phyloP scores from a whole-genome alignment of 2,113 vertebrate genomes.

The Gambusia holbrooki region DNA sequence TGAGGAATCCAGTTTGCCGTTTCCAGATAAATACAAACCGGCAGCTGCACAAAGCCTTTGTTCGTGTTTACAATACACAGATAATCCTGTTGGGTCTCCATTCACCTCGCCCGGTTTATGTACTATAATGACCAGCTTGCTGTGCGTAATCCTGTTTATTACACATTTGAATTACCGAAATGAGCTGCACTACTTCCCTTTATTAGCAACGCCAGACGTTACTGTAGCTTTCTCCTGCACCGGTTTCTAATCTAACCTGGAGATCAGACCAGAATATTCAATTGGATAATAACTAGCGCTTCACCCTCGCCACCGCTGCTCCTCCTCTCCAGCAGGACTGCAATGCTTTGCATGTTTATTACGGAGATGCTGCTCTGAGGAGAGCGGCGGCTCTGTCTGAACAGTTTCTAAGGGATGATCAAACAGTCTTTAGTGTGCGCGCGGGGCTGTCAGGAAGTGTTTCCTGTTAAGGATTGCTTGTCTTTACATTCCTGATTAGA shows the following conservation, averaged over 20 bases:
- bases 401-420: neutral
- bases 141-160: slow-evolving; percentile 51
- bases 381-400: neutral
- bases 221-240: neutral
- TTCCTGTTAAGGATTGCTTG: neutral
- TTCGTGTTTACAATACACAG: slow-evolving; percentile 53
- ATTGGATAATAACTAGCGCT: neutral
- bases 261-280: neutral
- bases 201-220: neutral
- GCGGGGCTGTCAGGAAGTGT: neutral
- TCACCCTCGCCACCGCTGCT: neutral
- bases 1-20: slow-evolving; percentile 18
- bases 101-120: slow-evolving; percentile 46
- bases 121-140: slow-evolving; percentile 56
- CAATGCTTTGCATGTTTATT: neutral
- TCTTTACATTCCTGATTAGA: neutral
- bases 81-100: slow-evolving; percentile 61
- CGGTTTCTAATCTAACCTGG: neutral
- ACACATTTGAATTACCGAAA: slow-evolving; percentile 13
- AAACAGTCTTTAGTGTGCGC: neutral
- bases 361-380: neutral
- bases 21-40: slow-evolving; percentile 31
- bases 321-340: neutral
- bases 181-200: slow-evolving; percentile 7
- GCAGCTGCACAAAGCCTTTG: slow-evolving; percentile 24